Evolutionary conservation across 1,140 invertebrate species (phyloP).

Genomic region (Lucilia cuprina): DNA sequence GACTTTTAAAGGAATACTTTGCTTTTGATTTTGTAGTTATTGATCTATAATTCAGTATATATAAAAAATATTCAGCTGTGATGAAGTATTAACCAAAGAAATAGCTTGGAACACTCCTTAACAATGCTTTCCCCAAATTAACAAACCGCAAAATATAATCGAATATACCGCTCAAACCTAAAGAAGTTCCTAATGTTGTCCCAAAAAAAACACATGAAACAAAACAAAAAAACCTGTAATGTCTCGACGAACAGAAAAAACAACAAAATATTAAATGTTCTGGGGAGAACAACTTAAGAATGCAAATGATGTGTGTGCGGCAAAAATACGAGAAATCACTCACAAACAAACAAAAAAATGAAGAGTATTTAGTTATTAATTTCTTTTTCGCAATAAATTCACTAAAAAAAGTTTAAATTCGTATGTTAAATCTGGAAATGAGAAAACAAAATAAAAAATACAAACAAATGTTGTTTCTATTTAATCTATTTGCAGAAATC

Average conservation of each 20-base stretch:
- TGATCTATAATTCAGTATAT: too few species aligned
- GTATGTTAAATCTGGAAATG: conserved; percentile 15
- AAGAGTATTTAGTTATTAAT: conserved; percentile 4
- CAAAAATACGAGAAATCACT: not conserved
- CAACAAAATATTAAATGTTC: not conserved
- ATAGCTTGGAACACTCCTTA: too few species aligned
- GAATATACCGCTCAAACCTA: too few species aligned
- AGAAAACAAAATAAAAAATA: conserved; percentile 11
- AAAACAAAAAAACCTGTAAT: not conserved
- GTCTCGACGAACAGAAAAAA: not conserved
- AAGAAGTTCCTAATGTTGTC: too few species aligned
- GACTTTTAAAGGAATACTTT: too few species aligned
- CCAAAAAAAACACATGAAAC: too few species aligned
- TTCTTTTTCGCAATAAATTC: not conserved
- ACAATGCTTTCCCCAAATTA: too few species aligned
- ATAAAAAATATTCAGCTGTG: too few species aligned
- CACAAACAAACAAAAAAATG: not conserved
- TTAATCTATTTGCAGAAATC: not conserved
- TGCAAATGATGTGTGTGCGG: not conserved
- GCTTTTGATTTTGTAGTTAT: too few species aligned
- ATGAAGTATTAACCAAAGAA: too few species aligned
- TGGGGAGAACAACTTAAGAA: not conserved
- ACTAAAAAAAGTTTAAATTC: not conserved
- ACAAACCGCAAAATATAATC: too few species aligned
- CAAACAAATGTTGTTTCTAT: not conserved